phyloP scores from a whole-genome alignment of 2,113 vertebrate genomes.

The Acanthochromis polyacanthus region DNA sequence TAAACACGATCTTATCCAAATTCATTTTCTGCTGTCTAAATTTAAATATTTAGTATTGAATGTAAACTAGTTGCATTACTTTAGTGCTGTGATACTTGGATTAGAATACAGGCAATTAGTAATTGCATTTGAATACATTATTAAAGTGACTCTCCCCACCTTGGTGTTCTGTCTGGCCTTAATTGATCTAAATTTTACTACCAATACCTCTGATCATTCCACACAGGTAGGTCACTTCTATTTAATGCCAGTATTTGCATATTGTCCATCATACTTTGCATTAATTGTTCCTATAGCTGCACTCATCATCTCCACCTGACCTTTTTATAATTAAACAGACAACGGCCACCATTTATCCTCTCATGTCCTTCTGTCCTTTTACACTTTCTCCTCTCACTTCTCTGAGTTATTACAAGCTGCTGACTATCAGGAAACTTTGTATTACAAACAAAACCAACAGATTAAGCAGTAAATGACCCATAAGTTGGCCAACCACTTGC shows the following conservation, averaged over 20 bases:
- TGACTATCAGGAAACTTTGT: not conserved
- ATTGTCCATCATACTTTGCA: conserved; percentile 35
- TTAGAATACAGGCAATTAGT: too few species aligned
- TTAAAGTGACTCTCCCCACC: too few species aligned
- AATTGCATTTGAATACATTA: too few species aligned
- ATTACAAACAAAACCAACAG: conserved; percentile 7
- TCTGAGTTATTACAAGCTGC: not conserved
- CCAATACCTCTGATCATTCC: not conserved
- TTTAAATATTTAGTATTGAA: too few species aligned
- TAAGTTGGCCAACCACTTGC: not conserved
- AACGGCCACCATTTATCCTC: conserved; percentile 37
- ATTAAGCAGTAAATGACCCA: not conserved
- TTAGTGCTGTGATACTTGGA: too few species aligned
- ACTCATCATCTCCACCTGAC: conserved; percentile 53
- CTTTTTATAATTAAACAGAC: conserved; percentile 56
- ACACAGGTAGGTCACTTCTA: conserved; percentile 21
- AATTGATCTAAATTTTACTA: conserved; percentile 13
- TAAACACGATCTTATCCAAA: too few species aligned
- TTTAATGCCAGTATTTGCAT: conserved; percentile 58
- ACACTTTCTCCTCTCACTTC: conserved; percentile 21
- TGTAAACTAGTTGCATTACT: too few species aligned
- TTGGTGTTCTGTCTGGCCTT: not conserved
- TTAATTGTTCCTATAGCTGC: conserved; percentile 30
- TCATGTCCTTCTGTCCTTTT: conserved; percentile 34
- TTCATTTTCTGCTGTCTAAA: too few species aligned